A percentile compares a stretch with the other conserved stretches of the same genome.
Evolutionary conservation across 30 jellyfish, hydroid and myxozoan species (phyloP).

Genomic region (Chrysaora quinquecirrha): DNA sequence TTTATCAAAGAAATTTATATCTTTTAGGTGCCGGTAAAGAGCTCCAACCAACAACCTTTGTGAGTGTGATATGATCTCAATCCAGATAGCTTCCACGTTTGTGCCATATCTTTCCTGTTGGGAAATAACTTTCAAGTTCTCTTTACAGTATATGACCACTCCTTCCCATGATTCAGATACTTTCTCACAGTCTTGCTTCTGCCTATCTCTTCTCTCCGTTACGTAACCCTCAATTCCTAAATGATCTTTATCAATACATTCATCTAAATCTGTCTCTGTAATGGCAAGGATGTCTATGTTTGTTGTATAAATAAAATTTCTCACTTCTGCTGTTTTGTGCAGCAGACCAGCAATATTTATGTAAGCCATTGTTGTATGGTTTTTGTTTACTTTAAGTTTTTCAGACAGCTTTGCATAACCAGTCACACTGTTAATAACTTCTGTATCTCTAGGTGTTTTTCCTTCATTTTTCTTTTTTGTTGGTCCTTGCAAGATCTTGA

Average conservation of each 20-base stretch:
- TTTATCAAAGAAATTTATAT: not conserved
- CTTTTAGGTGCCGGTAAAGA: not conserved
- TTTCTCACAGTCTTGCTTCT: not conserved
- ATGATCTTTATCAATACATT: not conserved
- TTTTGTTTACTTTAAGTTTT: not conserved
- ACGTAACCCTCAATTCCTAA: not conserved
- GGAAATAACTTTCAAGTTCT: not conserved
- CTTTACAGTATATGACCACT: not conserved
- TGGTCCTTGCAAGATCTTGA: not conserved
- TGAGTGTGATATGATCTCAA: not conserved
- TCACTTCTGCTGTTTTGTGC: not conserved
- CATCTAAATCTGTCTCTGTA: not conserved
- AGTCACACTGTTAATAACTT: not conserved
- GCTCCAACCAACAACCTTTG: slow-evolving; percentile 1
- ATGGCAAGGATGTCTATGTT: not conserved
- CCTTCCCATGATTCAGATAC: not conserved
- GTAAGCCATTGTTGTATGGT: not conserved
- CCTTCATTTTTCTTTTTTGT: not conserved
- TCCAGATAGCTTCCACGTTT: not conserved
- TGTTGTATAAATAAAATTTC: not conserved
- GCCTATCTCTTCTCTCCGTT: not conserved
- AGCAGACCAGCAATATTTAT: not conserved
- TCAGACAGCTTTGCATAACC: not conserved
- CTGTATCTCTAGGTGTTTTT: not conserved
- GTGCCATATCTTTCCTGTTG: not conserved